Evolutionary conservation across 2,888 invertebrate genomes (phyloP).

Genomic region (Lumbricus terrestris): DNA sequence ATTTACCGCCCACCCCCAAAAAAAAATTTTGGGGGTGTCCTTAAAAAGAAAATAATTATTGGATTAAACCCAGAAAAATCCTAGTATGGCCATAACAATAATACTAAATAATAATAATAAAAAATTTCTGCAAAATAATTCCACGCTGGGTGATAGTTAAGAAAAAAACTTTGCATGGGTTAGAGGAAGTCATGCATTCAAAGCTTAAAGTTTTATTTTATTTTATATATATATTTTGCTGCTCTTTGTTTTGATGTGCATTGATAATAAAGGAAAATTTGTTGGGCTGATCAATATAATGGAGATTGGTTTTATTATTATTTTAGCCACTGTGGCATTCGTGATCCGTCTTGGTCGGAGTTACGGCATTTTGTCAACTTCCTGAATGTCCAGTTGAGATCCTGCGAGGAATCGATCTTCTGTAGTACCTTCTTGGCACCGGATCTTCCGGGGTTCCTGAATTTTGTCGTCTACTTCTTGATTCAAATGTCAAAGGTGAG

Average conservation of each 20-base stretch:
- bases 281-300: not conserved
- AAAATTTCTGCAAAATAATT: too few species aligned
- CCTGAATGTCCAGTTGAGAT: slow-evolving; percentile 47
- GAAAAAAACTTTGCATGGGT: too few species aligned
- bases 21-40: too few species aligned
- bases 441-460: slow-evolving; percentile 43
- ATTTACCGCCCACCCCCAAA: too few species aligned
- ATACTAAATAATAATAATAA: too few species aligned
- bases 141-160: too few species aligned
- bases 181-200: not conserved
- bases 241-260: not conserved
- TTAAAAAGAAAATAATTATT: too few species aligned
- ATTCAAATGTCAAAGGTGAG: slow-evolving; percentile 46
- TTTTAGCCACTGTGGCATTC: slow-evolving; percentile 37
- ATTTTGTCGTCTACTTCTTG: slow-evolving; percentile 45
- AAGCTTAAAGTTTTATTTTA: not conserved
- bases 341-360: slow-evolving; percentile 39
- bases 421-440: slow-evolving; percentile 37
- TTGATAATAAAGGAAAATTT: not conserved
- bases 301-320: slow-evolving; percentile 26
- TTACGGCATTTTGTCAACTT: slow-evolving; percentile 49
- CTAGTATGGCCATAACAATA: too few species aligned
- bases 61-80: too few species aligned
- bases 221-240: not conserved
- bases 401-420: slow-evolving; percentile 46